Percentiles rank a stretch among this genome's conserved stretches.
phyloP scores from a whole-genome alignment of 2,888 invertebrate species.

The Coleophora flavipennella region DNA sequence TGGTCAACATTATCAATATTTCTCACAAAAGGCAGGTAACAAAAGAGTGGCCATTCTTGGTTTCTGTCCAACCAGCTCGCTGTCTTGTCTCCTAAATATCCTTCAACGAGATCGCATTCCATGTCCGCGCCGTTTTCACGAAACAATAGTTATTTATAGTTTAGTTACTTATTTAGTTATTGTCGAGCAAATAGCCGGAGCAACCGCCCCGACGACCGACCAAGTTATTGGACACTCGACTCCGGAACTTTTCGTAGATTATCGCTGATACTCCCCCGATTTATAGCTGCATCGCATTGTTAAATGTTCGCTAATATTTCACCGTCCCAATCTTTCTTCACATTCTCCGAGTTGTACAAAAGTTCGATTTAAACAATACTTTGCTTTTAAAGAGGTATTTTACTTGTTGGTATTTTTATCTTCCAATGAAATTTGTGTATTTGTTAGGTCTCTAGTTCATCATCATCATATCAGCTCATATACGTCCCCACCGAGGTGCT shows the following conservation, averaged over 20 bases:
- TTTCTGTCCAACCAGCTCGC: neutral
- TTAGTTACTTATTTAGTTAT: too few species aligned
- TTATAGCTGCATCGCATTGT: slow-evolving; percentile 39
- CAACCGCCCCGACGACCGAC: slow-evolving; percentile 21
- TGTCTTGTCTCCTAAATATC: slow-evolving; percentile 24
- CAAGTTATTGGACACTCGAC: slow-evolving; percentile 41
- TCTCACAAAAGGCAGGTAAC: too few species aligned
- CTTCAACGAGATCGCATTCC: slow-evolving; percentile 30
- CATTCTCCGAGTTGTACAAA: slow-evolving; percentile 2
- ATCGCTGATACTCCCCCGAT: slow-evolving; percentile 41
- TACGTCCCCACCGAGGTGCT: too few species aligned
- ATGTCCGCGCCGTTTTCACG: slow-evolving; percentile 28
- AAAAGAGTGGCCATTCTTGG: too few species aligned
- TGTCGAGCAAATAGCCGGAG: slow-evolving; percentile 16
- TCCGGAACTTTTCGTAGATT: slow-evolving; percentile 38
- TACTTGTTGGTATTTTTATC: neutral
- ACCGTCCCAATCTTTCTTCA: slow-evolving; percentile 12
- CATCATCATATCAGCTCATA: too few species aligned
- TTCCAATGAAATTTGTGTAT: too few species aligned
- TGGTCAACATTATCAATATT: too few species aligned
- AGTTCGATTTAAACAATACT: slow-evolving; percentile 2
- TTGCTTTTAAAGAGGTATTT: neutral
- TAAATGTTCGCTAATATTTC: slow-evolving; percentile 32
- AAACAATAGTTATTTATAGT: slow-evolving; percentile 32
- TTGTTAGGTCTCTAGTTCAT: too few species aligned